A percentile compares a stretch with the other conserved stretches of the same genome.
phyloP scores from a whole-genome alignment of 2,888 invertebrate species.

The Dryobota labecula region DNA sequence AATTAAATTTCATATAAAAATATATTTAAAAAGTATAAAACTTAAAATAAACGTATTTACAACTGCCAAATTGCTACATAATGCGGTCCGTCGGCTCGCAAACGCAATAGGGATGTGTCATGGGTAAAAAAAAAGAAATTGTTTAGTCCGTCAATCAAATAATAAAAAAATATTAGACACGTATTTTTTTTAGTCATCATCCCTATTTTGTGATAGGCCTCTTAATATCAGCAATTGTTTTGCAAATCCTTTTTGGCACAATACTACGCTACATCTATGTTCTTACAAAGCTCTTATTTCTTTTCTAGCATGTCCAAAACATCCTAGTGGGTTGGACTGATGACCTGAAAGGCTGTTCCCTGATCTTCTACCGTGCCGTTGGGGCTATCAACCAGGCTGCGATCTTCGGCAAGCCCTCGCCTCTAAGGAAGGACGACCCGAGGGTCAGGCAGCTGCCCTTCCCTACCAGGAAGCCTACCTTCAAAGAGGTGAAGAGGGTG shows the following conservation, averaged over 20 bases:
- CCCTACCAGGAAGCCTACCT: slow-evolving; percentile 95
- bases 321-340: slow-evolving; percentile 92
- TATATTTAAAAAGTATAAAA: too few relatives aligned
- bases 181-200: too few relatives aligned
- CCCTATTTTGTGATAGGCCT: too few relatives aligned
- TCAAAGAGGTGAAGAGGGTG: slow-evolving; percentile 94
- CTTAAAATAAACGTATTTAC: too few relatives aligned
- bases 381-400: slow-evolving; percentile 93
- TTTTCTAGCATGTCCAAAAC: slow-evolving; percentile 93
- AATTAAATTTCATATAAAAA: too few relatives aligned
- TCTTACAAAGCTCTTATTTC: slow-evolving; percentile 8
- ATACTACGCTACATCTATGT: not conserved
- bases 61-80: too few relatives aligned
- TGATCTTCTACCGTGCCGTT: slow-evolving; percentile 94
- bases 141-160: too few relatives aligned
- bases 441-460: slow-evolving; percentile 94
- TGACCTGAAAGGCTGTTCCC: slow-evolving; percentile 92
- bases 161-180: too few relatives aligned
- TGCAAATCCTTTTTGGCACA: not conserved
- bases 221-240: not conserved
- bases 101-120: too few relatives aligned
- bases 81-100: too few relatives aligned
- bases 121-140: too few relatives aligned
- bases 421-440: slow-evolving; percentile 91
- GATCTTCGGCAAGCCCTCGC: slow-evolving; percentile 94